Conservation (phyloP, 2,113 vertebrate genomes). For the Dasyprocta punctata region DNA sequence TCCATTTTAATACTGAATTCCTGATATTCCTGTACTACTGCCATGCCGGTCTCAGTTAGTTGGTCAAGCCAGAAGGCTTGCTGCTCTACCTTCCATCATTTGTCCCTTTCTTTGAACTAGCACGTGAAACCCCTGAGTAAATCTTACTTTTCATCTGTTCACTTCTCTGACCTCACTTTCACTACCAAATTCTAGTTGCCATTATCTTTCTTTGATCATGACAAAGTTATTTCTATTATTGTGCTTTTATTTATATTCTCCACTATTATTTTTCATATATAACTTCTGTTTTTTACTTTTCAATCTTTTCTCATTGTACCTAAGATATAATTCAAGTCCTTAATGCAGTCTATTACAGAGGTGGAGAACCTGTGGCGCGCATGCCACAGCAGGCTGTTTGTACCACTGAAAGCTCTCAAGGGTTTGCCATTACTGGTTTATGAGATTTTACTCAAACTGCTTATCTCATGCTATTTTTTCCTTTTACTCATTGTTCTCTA, state of each 20-base stretch:
- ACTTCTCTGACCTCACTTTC: background rate
- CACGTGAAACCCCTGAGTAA: background rate
- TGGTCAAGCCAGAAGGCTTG: background rate
- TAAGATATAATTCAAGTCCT: background rate
- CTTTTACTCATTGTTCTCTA: background rate
- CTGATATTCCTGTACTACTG: background rate
- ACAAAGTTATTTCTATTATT: background rate
- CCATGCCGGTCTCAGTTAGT: background rate
- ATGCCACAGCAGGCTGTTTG: background rate
- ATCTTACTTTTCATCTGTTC: background rate
- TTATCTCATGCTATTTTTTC: background rate
- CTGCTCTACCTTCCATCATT: background rate
- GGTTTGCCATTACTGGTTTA: background rate
- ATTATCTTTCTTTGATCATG: background rate
- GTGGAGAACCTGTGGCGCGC: rapidly evolving
- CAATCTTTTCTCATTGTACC: background rate
- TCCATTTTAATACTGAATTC: background rate
- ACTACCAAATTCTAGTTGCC: background rate
- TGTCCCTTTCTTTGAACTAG: background rate
- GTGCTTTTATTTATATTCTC: background rate
- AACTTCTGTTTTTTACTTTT: background rate
- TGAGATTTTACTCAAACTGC: background rate
- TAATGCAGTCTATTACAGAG: background rate
- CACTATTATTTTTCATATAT: background rate
- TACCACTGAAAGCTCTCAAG: background rate